Percentiles rank a stretch among this genome's conserved stretches.
Evolutionary conservation across 2,113 vertebrate genomes (phyloP).

Genomic region (Sceloporus undulatus): DNA sequence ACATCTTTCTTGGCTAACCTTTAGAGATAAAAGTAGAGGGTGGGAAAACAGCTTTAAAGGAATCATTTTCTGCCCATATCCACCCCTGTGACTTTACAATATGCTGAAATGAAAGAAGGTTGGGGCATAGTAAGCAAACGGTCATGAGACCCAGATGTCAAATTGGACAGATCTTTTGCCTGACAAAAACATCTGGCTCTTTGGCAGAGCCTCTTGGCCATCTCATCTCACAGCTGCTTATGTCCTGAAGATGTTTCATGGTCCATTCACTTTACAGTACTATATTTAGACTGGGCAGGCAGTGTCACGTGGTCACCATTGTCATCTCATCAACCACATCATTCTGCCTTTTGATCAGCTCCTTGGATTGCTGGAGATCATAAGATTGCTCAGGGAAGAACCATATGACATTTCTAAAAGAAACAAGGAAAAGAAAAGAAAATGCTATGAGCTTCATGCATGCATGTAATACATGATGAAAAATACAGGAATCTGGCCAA

Average conservation of each 20-base stretch:
- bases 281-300: conserved; percentile 27
- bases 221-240: conserved; percentile 48
- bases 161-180: conserved; percentile 38
- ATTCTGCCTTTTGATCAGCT: conserved; percentile 20
- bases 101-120: neutral
- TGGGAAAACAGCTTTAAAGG: neutral
- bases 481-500: too few species aligned
- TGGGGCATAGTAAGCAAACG: neutral
- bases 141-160: conserved; percentile 28
- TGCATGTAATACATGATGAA: too few species aligned
- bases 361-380: neutral
- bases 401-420: too few species aligned
- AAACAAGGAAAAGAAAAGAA: too few species aligned
- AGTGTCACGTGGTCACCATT: conserved; percentile 6
- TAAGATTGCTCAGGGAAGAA: neutral
- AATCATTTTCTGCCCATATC: conserved; percentile 42
- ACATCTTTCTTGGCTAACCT: conserved; percentile 42
- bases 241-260: conserved; percentile 45
- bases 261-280: conserved; percentile 14
- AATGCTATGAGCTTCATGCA: too few species aligned
- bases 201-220: conserved; percentile 54
- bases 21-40: conserved; percentile 41
- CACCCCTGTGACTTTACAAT: conserved; percentile 27
- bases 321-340: conserved; percentile 21
- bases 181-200: conserved; percentile 64